A percentile compares a stretch with the other conserved stretches of the same genome.
These are phyloP conservation scores for Elachura formosa DNA, from an alignment of 2,113 vertebrate species.

Conservation along the genomic window DNA sequence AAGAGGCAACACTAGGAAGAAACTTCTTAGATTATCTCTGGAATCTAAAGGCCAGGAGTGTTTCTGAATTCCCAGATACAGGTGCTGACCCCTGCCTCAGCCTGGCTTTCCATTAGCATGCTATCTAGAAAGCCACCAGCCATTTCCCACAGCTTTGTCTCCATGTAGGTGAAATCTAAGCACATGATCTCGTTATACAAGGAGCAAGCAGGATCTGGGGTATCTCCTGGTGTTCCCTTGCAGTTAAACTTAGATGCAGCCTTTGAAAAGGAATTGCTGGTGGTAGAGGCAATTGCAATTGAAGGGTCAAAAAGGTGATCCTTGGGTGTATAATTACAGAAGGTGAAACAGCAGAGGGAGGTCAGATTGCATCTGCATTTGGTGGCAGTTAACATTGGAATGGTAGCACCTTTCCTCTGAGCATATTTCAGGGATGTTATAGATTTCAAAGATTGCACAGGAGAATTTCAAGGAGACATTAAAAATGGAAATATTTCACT, in stretches of 20 bases:
- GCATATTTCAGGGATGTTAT: background rate
- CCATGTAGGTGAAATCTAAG: conserved; percentile 29
- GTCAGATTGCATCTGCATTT: conserved; percentile 21
- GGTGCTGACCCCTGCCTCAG: background rate
- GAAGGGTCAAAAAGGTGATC: conserved; percentile 25
- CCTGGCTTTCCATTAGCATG: background rate
- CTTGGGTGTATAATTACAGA: conserved; percentile 33
- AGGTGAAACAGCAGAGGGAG: conserved; percentile 8
- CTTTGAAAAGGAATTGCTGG: conserved; percentile 15
- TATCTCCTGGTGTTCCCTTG: conserved; percentile 39
- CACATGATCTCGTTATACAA: background rate
- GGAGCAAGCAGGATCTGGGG: background rate
- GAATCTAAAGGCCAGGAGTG: background rate
- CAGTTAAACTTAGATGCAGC: background rate
- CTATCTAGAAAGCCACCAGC: background rate
- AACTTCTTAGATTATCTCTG: background rate
- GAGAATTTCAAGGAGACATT: background rate
- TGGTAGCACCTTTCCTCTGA: background rate
- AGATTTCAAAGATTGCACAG: background rate
- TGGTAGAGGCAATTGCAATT: background rate
- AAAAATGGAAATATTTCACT: background rate
- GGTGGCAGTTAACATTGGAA: background rate
- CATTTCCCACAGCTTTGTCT: background rate
- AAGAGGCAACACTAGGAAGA: background rate
- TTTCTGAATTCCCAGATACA: background rate